A percentile compares a stretch with the other conserved stretches of the same genome.
phyloP scores from a whole-genome alignment of 2,113 vertebrate genomes.

The Rhinoderma darwinii region DNA sequence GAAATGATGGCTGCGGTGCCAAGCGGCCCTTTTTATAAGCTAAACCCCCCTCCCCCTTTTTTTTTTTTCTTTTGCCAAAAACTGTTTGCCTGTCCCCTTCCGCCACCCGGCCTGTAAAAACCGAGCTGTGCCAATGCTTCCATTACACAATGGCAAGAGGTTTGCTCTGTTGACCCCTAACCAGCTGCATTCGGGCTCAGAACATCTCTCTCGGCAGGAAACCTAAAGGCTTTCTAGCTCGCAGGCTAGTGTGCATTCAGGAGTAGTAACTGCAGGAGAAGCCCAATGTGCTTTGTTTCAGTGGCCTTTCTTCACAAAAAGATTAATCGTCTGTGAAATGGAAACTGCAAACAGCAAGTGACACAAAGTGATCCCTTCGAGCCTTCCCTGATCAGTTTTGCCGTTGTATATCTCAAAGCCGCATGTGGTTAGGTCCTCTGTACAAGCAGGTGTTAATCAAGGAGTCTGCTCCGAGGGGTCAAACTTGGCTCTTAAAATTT shows the following conservation, averaged over 20 bases:
- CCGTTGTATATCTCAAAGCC: conserved; percentile 81
- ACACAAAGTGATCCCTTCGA: conserved; percentile 99
- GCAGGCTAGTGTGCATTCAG: conserved; percentile 93
- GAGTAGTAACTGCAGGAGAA: conserved; percentile 94
- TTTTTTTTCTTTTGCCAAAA: conserved; percentile 80
- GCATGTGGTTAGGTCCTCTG: conserved; percentile 84
- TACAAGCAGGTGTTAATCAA: conserved; percentile 99
- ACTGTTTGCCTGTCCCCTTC: conserved; percentile 78
- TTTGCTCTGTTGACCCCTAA: conserved; percentile 97
- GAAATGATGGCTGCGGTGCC: conserved; percentile 86
- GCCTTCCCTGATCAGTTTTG: conserved; percentile 98
- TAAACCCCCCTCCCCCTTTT: conserved; percentile 52
- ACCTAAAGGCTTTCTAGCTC: conserved; percentile 99
- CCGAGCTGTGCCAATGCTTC: conserved; percentile 95
- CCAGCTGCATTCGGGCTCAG: conserved; percentile 98
- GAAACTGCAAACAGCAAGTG: conserved; percentile 99
- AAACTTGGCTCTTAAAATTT: conserved; percentile 77
- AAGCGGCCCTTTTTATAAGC: conserved; percentile 78
- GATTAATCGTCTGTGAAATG: conserved; percentile 99
- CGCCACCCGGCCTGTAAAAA: conserved; percentile 76
- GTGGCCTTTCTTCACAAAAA: conserved; percentile 99
- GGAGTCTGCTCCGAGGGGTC: conserved; percentile 90
- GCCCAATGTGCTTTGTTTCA: conserved; percentile 92
- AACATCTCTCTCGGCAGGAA: conserved; percentile 99
- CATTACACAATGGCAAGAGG: conserved; percentile 99